phyloP scores from a whole-genome alignment of 2,113 vertebrate genomes.

The Macrotus californicus region DNA sequence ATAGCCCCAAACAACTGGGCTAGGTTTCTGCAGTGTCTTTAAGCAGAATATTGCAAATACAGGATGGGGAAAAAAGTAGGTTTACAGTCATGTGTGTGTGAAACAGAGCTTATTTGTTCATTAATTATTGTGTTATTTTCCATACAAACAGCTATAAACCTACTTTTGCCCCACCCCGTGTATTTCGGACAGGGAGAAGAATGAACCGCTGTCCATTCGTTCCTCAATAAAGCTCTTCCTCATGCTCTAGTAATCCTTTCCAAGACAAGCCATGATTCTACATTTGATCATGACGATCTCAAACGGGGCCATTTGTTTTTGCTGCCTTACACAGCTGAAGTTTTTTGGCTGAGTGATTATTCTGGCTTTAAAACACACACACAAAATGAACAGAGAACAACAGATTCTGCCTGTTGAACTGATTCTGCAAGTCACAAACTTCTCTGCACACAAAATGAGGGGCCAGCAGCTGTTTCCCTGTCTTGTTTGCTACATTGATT shows the following conservation, averaged over 20 bases:
- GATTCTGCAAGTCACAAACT: background rate
- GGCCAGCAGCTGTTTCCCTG: background rate
- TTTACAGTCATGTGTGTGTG: background rate
- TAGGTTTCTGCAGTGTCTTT: background rate
- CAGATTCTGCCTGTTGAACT: background rate
- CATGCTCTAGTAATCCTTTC: background rate
- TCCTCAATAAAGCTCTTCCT: background rate
- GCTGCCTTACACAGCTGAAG: background rate
- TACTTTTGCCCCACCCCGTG: background rate
- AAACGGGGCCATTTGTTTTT: background rate
- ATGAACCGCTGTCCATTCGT: background rate
- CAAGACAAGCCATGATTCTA: conserved; percentile 13
- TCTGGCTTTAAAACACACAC: background rate
- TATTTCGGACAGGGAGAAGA: background rate
- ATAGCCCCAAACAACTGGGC: background rate
- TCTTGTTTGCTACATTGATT: background rate
- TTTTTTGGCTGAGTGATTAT: conserved; percentile 6
- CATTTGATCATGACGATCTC: background rate
- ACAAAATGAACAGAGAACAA: background rate
- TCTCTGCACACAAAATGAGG: background rate
- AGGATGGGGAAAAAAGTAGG: background rate
- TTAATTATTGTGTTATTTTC: background rate
- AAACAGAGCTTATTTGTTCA: background rate
- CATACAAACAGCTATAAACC: background rate
- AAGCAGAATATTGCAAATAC: background rate